Evolutionary conservation across 2,888 invertebrate genomes (phyloP), one percentile per base, ranked within the genome.

Genomic region (Leptinotarsa tumamoca): DNA sequence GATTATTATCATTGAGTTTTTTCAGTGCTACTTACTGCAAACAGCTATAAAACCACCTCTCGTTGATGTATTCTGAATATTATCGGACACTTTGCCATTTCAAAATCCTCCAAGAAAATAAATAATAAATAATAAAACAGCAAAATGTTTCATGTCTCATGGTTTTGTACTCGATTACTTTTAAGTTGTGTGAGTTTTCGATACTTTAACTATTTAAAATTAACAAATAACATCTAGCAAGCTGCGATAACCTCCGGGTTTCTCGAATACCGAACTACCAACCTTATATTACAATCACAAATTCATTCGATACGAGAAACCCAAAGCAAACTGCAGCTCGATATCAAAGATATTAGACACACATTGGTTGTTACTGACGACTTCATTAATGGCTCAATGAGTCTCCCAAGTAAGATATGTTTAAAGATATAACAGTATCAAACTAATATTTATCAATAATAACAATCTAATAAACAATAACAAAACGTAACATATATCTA

Each of bases 221-320:
- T 77, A 77, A 74, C 70, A 73, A 77, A 71, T 77, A 77, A 75
- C 74, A 74, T 74, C 77, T 77, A 77, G 66, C 71, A 68, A 71
- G 33, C 66, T 70, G 73, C 69, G 71, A 63, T 17, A 17, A 21
- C 54, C 50, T 67, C 73, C 66, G 27, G 54, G 71, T 76, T 73
- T 72, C 69, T 67, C 56, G 68, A 71, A 70, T 43, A 77, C 74
- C 75, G 72, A 79, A 79, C 75, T 76, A 76, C 71, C 79, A 74
- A 78, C 75, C 78, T 77, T 80, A 79, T 77, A 80, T 77, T 80
- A 78, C 75, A 80, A 80, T 80, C 80, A 80, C 79, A 80, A 74
- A 78, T 78, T 78, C 74, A 77, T 77, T 75, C 58, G 71, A 71
- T 43, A 23, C 17, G 51, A 74, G 67, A 75, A 73, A 78, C 75